These are phyloP conservation scores for Tragelaphus strepsiceros DNA, from an alignment of 2,113 vertebrate species.

Conservation along the genomic window DNA sequence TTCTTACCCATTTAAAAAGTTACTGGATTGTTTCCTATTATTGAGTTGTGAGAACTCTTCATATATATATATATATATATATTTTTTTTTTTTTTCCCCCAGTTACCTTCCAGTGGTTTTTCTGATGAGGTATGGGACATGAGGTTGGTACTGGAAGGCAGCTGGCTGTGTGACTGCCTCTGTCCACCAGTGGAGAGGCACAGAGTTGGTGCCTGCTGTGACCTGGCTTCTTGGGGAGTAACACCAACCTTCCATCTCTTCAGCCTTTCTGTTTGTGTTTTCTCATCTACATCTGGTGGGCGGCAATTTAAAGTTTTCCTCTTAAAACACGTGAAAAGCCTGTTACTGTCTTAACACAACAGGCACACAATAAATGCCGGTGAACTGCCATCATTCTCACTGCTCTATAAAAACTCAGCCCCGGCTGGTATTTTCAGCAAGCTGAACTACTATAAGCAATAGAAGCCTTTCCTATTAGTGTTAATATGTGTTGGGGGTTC, in stretches of 20 bases:
- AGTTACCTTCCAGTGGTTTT: not conserved
- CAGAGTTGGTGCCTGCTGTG: not conserved
- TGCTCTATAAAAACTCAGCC: not conserved
- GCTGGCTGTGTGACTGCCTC: not conserved
- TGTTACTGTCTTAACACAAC: not conserved
- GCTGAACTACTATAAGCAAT: not conserved
- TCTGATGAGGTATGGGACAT: not conserved
- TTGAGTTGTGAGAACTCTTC: conserved; percentile 15
- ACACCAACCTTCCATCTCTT: not conserved
- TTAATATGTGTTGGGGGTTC: not conserved
- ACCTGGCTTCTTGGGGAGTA: not conserved
- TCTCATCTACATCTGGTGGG: not conserved
- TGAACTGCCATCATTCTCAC: not conserved
- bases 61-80: not conserved
- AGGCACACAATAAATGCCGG: not conserved
- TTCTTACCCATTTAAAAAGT: not conserved
- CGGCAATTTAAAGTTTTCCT: not conserved
- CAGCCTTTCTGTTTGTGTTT: not conserved
- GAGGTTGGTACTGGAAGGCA: not conserved
- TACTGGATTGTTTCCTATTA: not conserved
- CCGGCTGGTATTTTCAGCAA: not conserved
- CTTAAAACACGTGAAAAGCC: not conserved
- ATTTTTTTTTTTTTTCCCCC: not conserved
- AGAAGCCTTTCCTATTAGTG: not conserved
- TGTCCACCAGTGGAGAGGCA: not conserved